phyloP scores from a whole-genome alignment of 2,797 vertebrate genomes.

The Thripadectes ignobilis region DNA sequence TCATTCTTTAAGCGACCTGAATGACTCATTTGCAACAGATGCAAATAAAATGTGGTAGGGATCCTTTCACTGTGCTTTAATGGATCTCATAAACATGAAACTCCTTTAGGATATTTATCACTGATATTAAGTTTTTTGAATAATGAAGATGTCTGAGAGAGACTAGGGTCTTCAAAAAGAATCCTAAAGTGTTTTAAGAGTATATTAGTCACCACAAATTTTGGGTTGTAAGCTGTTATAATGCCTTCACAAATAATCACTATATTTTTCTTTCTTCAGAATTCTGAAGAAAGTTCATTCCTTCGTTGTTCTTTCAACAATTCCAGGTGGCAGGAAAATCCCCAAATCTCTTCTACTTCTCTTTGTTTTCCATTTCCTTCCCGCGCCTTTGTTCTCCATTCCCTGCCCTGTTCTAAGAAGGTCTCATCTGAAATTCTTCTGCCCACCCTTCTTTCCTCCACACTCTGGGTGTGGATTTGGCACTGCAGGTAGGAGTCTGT shows the following conservation, averaged over 20 bases:
- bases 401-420: not conserved
- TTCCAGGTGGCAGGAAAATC: not conserved
- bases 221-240: slow-evolving; percentile 38
- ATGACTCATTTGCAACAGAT: not conserved
- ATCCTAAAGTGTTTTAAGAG: slow-evolving; percentile 38
- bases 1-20: not conserved
- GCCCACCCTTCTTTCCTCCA: not conserved
- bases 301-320: not conserved
- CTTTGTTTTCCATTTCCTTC: not conserved
- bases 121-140: not conserved
- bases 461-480: not conserved
- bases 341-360: not conserved
- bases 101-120: not conserved
- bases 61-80: not conserved
- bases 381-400: not conserved
- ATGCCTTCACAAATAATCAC: not conserved
- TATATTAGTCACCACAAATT: slow-evolving; percentile 24
- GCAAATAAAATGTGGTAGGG: not conserved
- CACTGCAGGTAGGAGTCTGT: not conserved
- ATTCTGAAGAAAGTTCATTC: not conserved
- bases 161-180: not conserved
- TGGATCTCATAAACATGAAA: not conserved
- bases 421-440: not conserved
- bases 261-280: not conserved
- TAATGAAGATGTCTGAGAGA: not conserved